Evolutionary conservation across 2,797 vertebrate species (phyloP), one percentile per base, ranked within the genome.

Genomic region (Antrozous pallidus): DNA sequence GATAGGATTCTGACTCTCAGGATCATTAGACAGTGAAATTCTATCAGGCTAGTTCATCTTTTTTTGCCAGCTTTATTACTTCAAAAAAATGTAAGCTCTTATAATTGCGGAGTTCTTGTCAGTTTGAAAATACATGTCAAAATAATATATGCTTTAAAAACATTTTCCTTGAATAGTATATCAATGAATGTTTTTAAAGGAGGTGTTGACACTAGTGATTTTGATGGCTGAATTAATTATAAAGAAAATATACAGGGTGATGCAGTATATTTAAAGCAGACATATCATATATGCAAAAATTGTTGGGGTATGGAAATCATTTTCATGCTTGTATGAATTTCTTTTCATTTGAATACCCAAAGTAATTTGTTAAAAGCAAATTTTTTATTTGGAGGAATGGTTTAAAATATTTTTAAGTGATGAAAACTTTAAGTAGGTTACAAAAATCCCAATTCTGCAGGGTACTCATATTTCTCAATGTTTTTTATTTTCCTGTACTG

Each of bases 61-160:
- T 94, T 94, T 94, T 92, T 74, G 67, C 77, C 56, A 80, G 38
- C 54, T 94, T 90, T 90, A 75, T 89, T 94, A 47, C 38, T 88
- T 93, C 79, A 49, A 81, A 92, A 92, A 79, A 88, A 85, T 51
- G 8, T 90, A 92, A 96, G 58, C 63, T 69, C 20, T 89, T 89
- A 67, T 80, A 86, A 96, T 65, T 94, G 26, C 36, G 67, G 54
- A 92, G 79, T 87, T 94, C 56, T 93, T 95, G 83, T 95, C 94
- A 93, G 61, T 95, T 96, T 95, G 77, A 92, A 95, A 96, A 93
- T 96, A 77, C 61, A 40, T 90, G 49, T 96, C 95, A 96, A 92
- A 93, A 82, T 96, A 94, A 90, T 96, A 80, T 31, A 73, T 83
- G 24, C 61, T 95, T 96, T 93, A 71, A 96, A 95, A 95, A 81